Evolutionary conservation across 2,888 invertebrate genomes (phyloP).

Genomic region (Pachydiplax longipennis): DNA sequence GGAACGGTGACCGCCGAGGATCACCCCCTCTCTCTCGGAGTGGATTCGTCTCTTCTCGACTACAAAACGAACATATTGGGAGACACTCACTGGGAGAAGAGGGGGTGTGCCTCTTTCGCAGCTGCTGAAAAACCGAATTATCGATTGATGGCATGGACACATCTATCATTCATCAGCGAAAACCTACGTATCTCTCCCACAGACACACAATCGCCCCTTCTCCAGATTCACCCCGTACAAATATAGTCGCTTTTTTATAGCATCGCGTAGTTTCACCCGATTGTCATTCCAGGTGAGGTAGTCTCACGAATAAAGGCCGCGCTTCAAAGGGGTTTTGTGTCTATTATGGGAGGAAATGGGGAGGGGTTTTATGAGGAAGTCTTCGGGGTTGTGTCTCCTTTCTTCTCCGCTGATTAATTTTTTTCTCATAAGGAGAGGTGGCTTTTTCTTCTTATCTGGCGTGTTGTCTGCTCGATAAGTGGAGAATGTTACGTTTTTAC

Average conservation of each 20-base stretch:
- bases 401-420: not conserved
- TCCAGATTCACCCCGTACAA: too few relatives aligned
- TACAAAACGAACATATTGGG: not conserved
- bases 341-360: not conserved
- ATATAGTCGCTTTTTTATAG: too few relatives aligned
- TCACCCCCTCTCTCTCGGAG: not conserved
- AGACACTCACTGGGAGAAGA: not conserved
- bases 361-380: not conserved
- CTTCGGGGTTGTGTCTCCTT: not conserved
- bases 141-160: not conserved
- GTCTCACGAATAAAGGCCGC: not conserved
- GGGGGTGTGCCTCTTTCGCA: not conserved
- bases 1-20: not conserved
- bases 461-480: not conserved
- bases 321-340: not conserved
- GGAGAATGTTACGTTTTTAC: not conserved
- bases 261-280: too few relatives aligned
- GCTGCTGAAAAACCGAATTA: not conserved
- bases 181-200: too few relatives aligned
- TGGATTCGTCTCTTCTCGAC: not conserved
- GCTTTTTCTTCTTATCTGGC: not conserved
- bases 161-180: not conserved
- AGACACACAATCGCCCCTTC: too few relatives aligned
- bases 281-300: too few relatives aligned
- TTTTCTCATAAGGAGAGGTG: too few relatives aligned